phyloP scores from a whole-genome alignment of 2,888 invertebrate species.

The Diogma glabrata region DNA sequence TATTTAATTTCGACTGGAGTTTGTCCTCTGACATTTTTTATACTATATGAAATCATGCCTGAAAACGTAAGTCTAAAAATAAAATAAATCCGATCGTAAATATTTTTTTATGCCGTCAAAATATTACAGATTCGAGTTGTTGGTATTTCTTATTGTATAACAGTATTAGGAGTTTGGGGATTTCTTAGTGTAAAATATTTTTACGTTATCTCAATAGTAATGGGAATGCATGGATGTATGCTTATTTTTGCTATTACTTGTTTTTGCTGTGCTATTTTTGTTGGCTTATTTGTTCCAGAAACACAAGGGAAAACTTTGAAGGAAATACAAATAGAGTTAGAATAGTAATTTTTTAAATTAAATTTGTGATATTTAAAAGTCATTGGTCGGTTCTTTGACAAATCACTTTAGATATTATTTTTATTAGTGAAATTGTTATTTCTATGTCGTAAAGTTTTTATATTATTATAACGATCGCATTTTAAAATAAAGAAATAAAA shows the following conservation, averaged over 20 bases:
- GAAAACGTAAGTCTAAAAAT: conserved; percentile 25
- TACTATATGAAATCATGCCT: conserved; percentile 31
- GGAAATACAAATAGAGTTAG: background rate
- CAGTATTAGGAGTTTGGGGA: conserved; percentile 23
- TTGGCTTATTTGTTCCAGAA: conserved; percentile 27
- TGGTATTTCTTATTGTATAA: too few relatives aligned
- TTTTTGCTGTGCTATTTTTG: conserved; percentile 26
- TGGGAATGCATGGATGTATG: conserved; percentile 28
- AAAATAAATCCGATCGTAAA: background rate
- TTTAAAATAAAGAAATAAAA: too few relatives aligned
- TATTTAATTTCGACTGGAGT: conserved; percentile 29
- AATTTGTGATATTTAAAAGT: too few relatives aligned
- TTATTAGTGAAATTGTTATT: too few relatives aligned
- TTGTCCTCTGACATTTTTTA: conserved; percentile 27
- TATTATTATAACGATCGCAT: too few relatives aligned
- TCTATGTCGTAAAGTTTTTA: too few relatives aligned
- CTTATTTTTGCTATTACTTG: conserved; percentile 27
- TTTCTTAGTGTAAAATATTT: conserved; percentile 28
- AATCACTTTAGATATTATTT: too few relatives aligned
- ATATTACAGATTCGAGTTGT: too few relatives aligned
- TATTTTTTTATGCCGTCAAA: too few relatives aligned
- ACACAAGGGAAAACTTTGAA: conserved; percentile 30
- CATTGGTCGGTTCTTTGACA: too few relatives aligned
- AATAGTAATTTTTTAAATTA: too few relatives aligned
- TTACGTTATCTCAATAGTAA: conserved; percentile 24